These are phyloP conservation scores for Oryzias curvinotus DNA, from an alignment of 2,113 vertebrate species.

Conservation along the genomic window DNA sequence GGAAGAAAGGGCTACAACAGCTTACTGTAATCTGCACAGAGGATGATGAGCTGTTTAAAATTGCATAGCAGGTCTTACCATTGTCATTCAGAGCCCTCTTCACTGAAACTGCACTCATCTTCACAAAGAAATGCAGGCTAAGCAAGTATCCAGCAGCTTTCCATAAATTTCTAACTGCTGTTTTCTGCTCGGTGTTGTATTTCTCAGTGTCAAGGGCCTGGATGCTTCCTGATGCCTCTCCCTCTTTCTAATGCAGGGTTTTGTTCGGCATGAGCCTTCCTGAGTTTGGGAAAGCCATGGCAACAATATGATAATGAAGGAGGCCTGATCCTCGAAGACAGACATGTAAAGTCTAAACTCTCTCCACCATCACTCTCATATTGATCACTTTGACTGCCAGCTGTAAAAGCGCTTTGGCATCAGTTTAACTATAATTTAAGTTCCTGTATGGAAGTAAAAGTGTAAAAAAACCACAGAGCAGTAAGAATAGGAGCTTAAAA, in stretches of 20 bases:
- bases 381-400: no score
- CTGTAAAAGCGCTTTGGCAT: no score
- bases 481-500: no score
- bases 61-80: constrained; percentile 64
- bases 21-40: constrained; percentile 64
- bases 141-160: constrained; percentile 6
- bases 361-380: no score
- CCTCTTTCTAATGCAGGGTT: constrained; percentile 30
- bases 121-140: constrained; percentile 23
- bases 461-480: no score
- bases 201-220: constrained; percentile 2
- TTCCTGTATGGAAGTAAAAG: no score
- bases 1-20: constrained; percentile 55
- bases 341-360: not conserved
- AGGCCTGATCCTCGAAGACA: constrained; percentile 13
- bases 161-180: not conserved
- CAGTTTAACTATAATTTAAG: no score
- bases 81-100: constrained; percentile 43
- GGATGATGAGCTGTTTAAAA: constrained; percentile 61
- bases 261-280: not conserved
- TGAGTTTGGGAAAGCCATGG: constrained; percentile 61
- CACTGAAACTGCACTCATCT: constrained; percentile 32
- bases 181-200: constrained; percentile 2
- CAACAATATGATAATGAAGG: constrained; percentile 70
- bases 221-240: constrained; percentile 27